Evolutionary conservation across 2,797 vertebrate genomes (phyloP), one percentile per base, ranked within the genome.

Genomic region (Podargus strigoides): DNA sequence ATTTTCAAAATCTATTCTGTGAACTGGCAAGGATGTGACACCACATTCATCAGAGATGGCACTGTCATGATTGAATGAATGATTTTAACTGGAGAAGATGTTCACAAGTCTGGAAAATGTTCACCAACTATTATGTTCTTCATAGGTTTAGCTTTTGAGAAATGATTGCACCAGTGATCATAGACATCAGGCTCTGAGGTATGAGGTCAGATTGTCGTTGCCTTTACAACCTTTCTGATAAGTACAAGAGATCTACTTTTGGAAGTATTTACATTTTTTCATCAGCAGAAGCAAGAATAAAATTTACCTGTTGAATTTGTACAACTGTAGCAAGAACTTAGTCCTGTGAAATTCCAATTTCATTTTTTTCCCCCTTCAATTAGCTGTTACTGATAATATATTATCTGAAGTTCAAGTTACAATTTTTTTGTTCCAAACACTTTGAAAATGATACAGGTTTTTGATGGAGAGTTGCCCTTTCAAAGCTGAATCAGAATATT

Each of bases 1-100:
- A 90, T 95, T 97, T 95, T 34, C n/a, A 82, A 79, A 81, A 87
- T 90, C 80, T 87, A 80, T 76, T 70, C 52, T 73, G 53, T 18
- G 53, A 87, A 47, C 79, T 39, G 56, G 53, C 85, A 81, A 55
- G 70, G 72, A 91, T 91, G 86, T 92, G 78, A 92, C 63, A 64
- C 58, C 52, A 30, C 32, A 60, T 52, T 59, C 47, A 67, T 92
- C 59, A 58, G 50, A 90, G 88, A 81, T 44, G 53, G 58, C 90
- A 87, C 58, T 93, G 62, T 69, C 80, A 83, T 83, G 50, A 50
- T 66, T 88, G 50, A 96, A 94, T 74, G 72, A 93, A 91, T 92
- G 66, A 41, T 94, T 96, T 97, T 94, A 96, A 95, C 76, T 66
- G 66, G 37, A 96, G 80, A 78, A 53, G 95, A 81, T 47, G 53